Base-by-base conservation (phyloP, 2,888 invertebrate genomes). In the Diarsia rubi region DNA sequence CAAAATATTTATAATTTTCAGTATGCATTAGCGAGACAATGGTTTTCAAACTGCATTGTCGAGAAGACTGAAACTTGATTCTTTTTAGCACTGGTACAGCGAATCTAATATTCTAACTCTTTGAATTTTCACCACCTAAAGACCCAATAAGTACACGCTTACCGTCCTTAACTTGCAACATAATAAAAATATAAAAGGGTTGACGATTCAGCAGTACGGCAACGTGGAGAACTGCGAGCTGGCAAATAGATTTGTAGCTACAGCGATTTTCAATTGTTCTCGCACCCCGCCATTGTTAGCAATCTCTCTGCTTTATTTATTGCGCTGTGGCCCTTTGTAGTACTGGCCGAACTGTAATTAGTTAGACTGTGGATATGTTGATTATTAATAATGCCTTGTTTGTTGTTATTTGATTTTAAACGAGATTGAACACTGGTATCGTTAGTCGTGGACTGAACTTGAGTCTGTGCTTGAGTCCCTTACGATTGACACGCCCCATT, bases 241-340 rank as follows among this genome's bases (percentile, higher is more conserved):
- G 68, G 74, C 80, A 84, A 82, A 85, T 88, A 86, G 85, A 88
- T 87, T 88, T 86, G 87, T 86, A 82, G 80, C 88, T 81, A 85
- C 83, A 82, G 77, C 83, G 80, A 88, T 86, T 87, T 86, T 85
- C 87, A 88, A 88, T 88, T 87, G 85, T 88, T 75, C 83, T 79
- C 69, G 71, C 78, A 69, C 78, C 76, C 82, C 63, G 45, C 83
- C 78, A 78, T 86, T 86, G 83, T 85, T 83, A 75, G 76, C 69
- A 62, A 63, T 69, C 66, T 81, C 80, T 69, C 67, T 78, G 77
- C 73, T 78, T 82, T 86, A 81, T 88, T 88, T 88, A 85, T 85
- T 79, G 73, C 86, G 69, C 71, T 79, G 73, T 73, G 78, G 49
- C 59, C 79, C 75, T 78, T 87, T 86, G 84, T 86, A 59, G 78